A percentile compares a stretch with the other conserved stretches of the same genome.
phyloP scores from a whole-genome alignment of 1,140 invertebrate genomes.

The Lasioglossum albipes region DNA sequence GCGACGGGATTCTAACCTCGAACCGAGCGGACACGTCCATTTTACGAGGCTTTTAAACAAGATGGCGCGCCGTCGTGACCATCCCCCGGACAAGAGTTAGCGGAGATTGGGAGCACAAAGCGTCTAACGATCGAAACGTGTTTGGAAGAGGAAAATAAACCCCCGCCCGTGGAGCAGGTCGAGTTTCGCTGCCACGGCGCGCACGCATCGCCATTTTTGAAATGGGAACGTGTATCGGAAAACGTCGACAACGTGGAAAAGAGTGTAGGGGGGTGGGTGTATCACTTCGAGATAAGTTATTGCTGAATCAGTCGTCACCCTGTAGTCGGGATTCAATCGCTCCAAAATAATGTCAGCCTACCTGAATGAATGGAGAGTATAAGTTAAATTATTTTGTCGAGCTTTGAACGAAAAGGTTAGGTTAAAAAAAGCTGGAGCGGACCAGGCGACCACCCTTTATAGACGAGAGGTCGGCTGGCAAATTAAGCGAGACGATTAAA shows the following conservation, averaged over 20 bases:
- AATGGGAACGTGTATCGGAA: not conserved
- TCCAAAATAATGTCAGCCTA: constrained; percentile 29
- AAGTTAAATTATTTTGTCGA: too few species aligned
- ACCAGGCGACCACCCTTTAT: not conserved
- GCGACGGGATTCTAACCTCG: too few species aligned
- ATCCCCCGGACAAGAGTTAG: not conserved
- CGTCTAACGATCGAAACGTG: constrained; percentile 14
- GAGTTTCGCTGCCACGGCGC: not conserved
- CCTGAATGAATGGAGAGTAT: constrained; percentile 29
- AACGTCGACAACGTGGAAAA: too few species aligned
- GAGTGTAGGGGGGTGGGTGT: constrained; percentile 2
- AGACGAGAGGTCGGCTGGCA: not conserved
- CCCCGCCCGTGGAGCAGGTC: not conserved
- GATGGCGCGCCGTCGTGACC: not conserved
- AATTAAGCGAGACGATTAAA: too few species aligned
- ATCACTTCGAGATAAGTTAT: constrained; percentile 56
- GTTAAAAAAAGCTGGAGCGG: too few species aligned
- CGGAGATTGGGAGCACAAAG: not conserved
- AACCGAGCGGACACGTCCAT: not conserved
- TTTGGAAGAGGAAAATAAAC: constrained; percentile 9
- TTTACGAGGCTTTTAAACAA: not conserved
- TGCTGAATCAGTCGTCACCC: constrained; percentile 47
- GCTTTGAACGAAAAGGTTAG: too few species aligned
- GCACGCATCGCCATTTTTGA: constrained; percentile 29
- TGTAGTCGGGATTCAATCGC: constrained; percentile 28